Evolutionary conservation across 2,797 vertebrate species (phyloP).

Genomic region (Valencia hispanica): DNA sequence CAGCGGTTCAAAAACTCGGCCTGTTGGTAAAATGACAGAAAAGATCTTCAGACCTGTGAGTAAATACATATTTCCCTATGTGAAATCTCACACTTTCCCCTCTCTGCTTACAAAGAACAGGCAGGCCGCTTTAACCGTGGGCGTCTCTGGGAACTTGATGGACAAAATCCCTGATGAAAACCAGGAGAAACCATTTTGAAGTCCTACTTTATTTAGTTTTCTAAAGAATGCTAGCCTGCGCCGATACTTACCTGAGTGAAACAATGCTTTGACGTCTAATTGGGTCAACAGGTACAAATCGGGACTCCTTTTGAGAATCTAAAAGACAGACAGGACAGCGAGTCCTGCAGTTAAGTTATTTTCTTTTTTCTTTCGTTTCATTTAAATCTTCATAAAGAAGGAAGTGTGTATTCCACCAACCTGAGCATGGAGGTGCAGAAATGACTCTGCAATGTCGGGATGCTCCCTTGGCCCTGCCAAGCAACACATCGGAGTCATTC

Average conservation of each 20-base stretch:
- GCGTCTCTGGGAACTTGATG: constrained; percentile 94
- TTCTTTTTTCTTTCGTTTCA: neutral
- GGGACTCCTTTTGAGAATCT: constrained; percentile 95
- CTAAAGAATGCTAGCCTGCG: neutral
- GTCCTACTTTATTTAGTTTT: neutral
- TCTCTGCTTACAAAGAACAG: constrained; percentile 92
- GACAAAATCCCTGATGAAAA: constrained; percentile 88
- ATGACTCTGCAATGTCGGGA: constrained; percentile 99
- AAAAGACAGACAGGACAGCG: constrained; percentile 73
- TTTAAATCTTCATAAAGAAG: neutral
- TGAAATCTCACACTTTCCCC: neutral
- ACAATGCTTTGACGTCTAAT: constrained; percentile 92
- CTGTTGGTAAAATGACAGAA: constrained; percentile 69
- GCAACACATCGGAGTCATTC: constrained; percentile 38
- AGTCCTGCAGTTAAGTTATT: neutral
- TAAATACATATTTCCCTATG: neutral
- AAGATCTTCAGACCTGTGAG: neutral
- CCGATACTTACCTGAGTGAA: constrained; percentile 92
- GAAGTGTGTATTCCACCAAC: constrained; percentile 75
- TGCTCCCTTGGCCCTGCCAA: constrained; percentile 93
- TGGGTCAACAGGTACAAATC: constrained; percentile 90
- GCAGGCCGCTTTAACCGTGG: constrained; percentile 93
- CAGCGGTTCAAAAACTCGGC: constrained; percentile 91
- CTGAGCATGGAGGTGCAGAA: constrained; percentile 99
- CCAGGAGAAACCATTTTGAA: neutral